A percentile compares a stretch with the other conserved stretches of the same genome.
These are phyloP conservation scores for Plemyria rubiginata DNA, from an alignment of 2,888 invertebrate species.

Conservation along the genomic window DNA sequence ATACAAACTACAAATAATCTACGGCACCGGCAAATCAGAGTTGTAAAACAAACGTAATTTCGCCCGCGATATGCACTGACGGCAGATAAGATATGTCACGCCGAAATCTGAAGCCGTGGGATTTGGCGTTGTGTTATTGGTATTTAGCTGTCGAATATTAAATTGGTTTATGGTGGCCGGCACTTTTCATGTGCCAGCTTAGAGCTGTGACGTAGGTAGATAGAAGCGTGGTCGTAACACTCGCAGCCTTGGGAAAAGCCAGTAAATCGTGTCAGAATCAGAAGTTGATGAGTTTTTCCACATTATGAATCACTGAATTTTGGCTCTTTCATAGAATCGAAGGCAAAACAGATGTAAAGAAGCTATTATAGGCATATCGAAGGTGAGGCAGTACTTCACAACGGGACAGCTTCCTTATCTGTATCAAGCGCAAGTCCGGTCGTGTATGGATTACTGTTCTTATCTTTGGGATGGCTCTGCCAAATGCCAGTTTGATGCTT, in stretches of 20 bases:
- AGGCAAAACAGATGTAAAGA: no score
- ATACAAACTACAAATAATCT: slow-evolving; percentile 6
- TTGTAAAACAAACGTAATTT: slow-evolving; percentile 84
- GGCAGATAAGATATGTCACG: slow-evolving; percentile 76
- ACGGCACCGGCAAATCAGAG: slow-evolving; percentile 74
- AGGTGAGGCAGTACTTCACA: no score
- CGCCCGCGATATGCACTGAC: slow-evolving; percentile 71
- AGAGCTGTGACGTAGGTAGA: slow-evolving; percentile 23
- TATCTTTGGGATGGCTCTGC: no score
- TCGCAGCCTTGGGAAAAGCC: background rate
- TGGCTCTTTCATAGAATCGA: no score
- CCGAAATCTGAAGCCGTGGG: slow-evolving; percentile 82
- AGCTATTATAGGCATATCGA: no score
- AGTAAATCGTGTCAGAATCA: no score
- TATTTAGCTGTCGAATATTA: slow-evolving; percentile 50
- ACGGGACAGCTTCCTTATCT: no score
- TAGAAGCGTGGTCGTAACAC: slow-evolving; percentile 3
- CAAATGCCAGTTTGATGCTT: no score
- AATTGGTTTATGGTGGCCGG: slow-evolving; percentile 30
- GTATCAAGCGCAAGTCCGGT: no score
- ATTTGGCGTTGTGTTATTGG: slow-evolving; percentile 75
- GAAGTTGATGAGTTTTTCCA: background rate
- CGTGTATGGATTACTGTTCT: no score
- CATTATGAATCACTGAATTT: no score
- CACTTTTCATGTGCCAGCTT: slow-evolving; percentile 26